Evolutionary conservation across 2,797 vertebrate genomes (phyloP).

Genomic region (Avahi laniger): DNA sequence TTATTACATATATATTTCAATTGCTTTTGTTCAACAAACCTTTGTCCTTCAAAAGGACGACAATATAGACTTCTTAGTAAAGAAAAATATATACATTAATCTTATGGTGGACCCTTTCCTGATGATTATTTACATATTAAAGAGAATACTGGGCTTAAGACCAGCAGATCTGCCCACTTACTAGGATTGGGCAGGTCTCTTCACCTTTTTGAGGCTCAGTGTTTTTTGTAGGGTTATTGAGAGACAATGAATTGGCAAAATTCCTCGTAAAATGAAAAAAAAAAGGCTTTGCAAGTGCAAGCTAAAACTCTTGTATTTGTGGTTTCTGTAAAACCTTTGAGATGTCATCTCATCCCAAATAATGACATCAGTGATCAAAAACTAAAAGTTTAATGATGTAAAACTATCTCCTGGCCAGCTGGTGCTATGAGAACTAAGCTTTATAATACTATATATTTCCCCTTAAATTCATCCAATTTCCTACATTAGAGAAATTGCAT

Average conservation of each 20-base stretch:
- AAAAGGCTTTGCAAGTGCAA: neutral
- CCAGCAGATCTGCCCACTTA: neutral
- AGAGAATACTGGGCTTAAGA: constrained; percentile 22
- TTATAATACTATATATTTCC: neutral
- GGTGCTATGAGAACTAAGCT: constrained; percentile 5
- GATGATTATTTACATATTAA: constrained; percentile 28
- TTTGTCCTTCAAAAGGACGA: constrained; percentile 39
- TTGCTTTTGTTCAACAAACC: constrained; percentile 9
- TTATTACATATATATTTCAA: constrained; percentile 29
- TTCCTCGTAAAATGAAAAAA: neutral
- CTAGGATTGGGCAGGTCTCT: neutral
- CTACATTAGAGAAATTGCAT: neutral
- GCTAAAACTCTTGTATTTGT: neutral
- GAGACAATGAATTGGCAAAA: neutral
- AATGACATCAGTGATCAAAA: neutral
- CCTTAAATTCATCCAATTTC: neutral
- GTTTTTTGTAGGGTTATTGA: neutral
- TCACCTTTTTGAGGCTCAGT: neutral
- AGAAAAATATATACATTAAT: neutral
- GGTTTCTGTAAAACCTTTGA: constrained; percentile 40
- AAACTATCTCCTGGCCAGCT: neutral
- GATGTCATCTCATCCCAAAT: neutral
- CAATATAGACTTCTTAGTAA: neutral
- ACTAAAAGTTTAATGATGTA: neutral
- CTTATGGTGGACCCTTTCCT: neutral